Percentiles rank a stretch among this genome's conserved stretches.
Evolutionary conservation across 2,113 vertebrate species (phyloP).

Genomic region (Xenotilapia leptura): DNA sequence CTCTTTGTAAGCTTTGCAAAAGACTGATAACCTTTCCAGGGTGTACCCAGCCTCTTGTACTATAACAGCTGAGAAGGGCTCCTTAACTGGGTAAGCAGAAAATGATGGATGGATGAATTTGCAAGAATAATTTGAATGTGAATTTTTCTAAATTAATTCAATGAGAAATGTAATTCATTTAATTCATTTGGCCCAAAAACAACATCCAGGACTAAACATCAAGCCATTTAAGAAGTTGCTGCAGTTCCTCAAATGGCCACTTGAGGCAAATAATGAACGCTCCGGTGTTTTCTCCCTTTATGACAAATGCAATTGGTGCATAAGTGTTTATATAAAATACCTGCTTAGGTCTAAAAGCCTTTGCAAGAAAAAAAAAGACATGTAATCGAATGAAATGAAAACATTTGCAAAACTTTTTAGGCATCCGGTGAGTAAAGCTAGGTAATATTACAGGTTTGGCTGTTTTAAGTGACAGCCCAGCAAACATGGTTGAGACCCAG

Average conservation of each 20-base stretch:
- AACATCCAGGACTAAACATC: not conserved
- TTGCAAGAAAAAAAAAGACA: not conserved
- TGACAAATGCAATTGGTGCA: not conserved
- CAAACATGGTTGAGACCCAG: not conserved
- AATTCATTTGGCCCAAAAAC: not conserved
- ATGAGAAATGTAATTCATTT: not conserved
- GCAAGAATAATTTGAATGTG: not conserved
- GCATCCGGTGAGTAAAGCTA: not conserved
- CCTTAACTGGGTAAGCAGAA: fast-evolving
- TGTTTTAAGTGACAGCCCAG: not conserved
- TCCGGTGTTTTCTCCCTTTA: fast-evolving
- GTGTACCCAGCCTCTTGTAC: not conserved
- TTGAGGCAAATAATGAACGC: not conserved
- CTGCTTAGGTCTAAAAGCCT: not conserved
- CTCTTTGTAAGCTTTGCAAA: not conserved
- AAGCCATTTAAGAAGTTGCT: not conserved
- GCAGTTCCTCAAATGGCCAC: not conserved
- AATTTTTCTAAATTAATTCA: not conserved
- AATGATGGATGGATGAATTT: not conserved
- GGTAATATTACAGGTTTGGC: not conserved
- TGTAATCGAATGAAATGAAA: not conserved
- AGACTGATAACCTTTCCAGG: not conserved
- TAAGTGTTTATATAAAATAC: not conserved
- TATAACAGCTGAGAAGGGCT: not conserved
- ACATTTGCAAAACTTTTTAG: not conserved